phyloP scores from a whole-genome alignment of 2,888 invertebrate genomes.

The Drosophila aldrichi region DNA sequence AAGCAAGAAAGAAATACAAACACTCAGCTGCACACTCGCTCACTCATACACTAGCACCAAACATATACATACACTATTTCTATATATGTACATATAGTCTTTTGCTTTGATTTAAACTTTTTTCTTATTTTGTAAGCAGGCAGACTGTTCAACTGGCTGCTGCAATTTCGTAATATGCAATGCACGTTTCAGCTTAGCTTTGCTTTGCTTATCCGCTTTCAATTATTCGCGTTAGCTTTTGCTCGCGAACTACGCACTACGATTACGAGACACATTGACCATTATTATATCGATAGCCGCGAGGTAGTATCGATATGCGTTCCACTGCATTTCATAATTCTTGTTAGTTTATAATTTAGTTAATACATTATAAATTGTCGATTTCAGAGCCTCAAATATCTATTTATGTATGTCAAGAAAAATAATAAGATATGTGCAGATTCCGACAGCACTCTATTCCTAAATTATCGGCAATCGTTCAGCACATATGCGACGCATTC shows the following conservation, averaged over 20 bases:
- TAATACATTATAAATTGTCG: neutral
- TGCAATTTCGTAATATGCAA: conserved; percentile 68
- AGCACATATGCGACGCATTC: neutral
- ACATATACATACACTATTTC: conserved; percentile 42
- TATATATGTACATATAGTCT: conserved; percentile 44
- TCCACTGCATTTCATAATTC: neutral
- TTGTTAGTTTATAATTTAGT: neutral
- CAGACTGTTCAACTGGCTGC: conserved; percentile 42
- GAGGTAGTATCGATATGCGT: conserved; percentile 38
- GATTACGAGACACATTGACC: conserved; percentile 39
- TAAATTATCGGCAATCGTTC: neutral
- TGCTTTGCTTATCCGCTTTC: conserved; percentile 49
- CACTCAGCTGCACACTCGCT: conserved; percentile 53
- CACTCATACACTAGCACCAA: conserved; percentile 6
- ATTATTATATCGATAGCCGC: conserved; percentile 25
- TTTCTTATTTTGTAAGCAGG: conserved; percentile 29
- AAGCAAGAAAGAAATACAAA: conserved; percentile 40
- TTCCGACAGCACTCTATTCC: too few species aligned
- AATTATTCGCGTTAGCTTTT: conserved; percentile 58
- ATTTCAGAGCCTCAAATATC: neutral
- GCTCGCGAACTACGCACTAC: conserved; percentile 58
- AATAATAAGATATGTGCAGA: neutral
- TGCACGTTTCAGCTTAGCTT: conserved; percentile 57
- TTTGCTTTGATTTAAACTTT: conserved; percentile 31
- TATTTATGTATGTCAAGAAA: neutral